These are phyloP conservation scores for Acromyrmex heyeri DNA, from an alignment of 1,140 invertebrate genomes.

Conservation along the genomic window DNA sequence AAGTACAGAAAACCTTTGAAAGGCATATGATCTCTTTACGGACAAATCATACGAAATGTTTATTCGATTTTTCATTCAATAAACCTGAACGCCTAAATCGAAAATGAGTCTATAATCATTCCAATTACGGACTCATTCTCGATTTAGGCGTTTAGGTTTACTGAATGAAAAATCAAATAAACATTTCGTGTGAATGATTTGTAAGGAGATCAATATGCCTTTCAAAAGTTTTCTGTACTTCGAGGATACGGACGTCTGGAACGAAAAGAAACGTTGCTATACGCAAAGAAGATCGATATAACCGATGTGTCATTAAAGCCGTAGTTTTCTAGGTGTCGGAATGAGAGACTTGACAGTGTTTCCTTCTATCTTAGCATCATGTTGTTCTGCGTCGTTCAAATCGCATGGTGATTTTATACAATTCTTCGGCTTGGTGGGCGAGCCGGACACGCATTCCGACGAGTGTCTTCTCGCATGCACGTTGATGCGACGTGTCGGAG, in stretches of 20 bases:
- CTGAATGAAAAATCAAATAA: background rate
- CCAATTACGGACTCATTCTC: background rate
- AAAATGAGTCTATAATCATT: background rate
- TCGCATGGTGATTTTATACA: constrained; percentile 56
- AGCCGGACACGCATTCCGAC: constrained; percentile 66
- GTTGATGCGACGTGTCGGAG: constrained; percentile 62
- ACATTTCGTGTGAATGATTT: constrained; percentile 27
- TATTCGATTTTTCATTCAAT: background rate
- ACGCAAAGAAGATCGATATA: constrained; percentile 15
- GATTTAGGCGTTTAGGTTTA: background rate
- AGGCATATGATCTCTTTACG: constrained; percentile 75
- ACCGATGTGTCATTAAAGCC: constrained; percentile 77
- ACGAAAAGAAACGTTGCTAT: background rate
- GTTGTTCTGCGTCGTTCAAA: constrained; percentile 60
- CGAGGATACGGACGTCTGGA: constrained; percentile 27
- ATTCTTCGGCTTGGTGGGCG: constrained; percentile 67
- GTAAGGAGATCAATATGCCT: constrained; percentile 73
- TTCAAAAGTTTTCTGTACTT: constrained; percentile 56
- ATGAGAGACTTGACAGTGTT: constrained; percentile 79
- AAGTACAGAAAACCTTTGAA: constrained; percentile 55
- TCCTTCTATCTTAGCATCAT: constrained; percentile 59
- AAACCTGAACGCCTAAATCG: background rate
- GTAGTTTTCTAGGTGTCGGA: constrained; percentile 80
- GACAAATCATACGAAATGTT: constrained; percentile 27
- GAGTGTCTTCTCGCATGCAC: constrained; percentile 68